Evolutionary conservation across 2,113 vertebrate genomes (phyloP).

Genomic region (Pavo muticus): DNA sequence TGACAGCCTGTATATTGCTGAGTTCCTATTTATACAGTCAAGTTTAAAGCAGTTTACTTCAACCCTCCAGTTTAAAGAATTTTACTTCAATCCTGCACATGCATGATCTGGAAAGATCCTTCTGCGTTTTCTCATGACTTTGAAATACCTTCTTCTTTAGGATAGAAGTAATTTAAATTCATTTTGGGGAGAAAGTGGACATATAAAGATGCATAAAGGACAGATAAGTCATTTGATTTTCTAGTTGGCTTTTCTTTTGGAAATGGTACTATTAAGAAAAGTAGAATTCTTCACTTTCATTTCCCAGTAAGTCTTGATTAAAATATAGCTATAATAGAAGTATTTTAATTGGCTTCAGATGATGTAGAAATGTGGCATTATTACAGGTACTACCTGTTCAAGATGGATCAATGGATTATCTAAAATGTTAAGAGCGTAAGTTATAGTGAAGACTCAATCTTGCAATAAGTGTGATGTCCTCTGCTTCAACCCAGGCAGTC

Average conservation of each 20-base stretch:
- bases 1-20: background rate
- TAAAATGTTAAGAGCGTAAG: slow-evolving; percentile 45
- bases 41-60: background rate
- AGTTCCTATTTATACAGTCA: background rate
- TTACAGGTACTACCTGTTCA: slow-evolving; percentile 21
- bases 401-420: slow-evolving; percentile 42
- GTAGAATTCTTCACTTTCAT: background rate
- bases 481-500: background rate
- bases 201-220: background rate
- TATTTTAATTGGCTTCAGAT: slow-evolving; percentile 41
- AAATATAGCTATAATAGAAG: background rate
- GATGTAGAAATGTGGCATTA: slow-evolving; percentile 4
- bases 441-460: background rate
- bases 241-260: slow-evolving; percentile 36
- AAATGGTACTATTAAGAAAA: slow-evolving; percentile 36
- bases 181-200: slow-evolving; percentile 8
- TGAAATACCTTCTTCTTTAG: background rate
- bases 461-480: background rate
- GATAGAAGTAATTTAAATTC: slow-evolving; percentile 27
- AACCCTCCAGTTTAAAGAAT: background rate
- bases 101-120: background rate
- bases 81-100: background rate
- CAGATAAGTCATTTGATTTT: slow-evolving; percentile 41
- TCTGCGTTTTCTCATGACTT: background rate
- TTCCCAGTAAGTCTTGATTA: slow-evolving; percentile 37